These are phyloP conservation scores for Numida meleagris DNA, from an alignment of 2,113 vertebrate species.

Conservation along the genomic window DNA sequence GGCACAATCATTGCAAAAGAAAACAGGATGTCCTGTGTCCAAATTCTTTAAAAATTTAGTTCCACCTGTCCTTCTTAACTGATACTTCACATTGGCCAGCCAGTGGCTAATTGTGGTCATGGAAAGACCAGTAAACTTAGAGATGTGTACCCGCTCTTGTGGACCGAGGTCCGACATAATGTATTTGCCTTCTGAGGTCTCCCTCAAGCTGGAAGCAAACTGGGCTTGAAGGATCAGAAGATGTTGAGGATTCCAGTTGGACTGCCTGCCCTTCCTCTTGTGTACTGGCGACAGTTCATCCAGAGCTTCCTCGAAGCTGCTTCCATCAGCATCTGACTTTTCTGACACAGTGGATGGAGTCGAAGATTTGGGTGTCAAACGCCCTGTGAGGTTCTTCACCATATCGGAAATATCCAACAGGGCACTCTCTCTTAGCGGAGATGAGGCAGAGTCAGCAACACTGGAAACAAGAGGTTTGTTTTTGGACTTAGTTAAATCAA, in stretches of 20 bases:
- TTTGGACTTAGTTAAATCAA: slow-evolving; percentile 98
- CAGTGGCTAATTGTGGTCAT: slow-evolving; percentile 99
- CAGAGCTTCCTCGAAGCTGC: slow-evolving; percentile 92
- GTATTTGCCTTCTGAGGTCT: slow-evolving; percentile 94
- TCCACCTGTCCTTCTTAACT: slow-evolving; percentile 96
- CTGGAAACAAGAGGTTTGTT: slow-evolving; percentile 83
- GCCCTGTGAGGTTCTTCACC: slow-evolving; percentile 98
- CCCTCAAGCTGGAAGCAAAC: slow-evolving; percentile 93
- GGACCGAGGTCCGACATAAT: slow-evolving; percentile 95
- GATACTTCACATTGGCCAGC: slow-evolving; percentile 99
- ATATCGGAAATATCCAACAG: slow-evolving; percentile 99
- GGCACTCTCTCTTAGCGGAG: slow-evolving; percentile 93
- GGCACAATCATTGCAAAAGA: slow-evolving; percentile 99
- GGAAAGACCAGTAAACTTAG: slow-evolving; percentile 99
- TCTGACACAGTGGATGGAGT: slow-evolving; percentile 93
- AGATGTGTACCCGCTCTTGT: slow-evolving; percentile 98
- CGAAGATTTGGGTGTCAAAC: slow-evolving; percentile 95
- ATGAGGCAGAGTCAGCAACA: slow-evolving; percentile 83
- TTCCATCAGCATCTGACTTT: slow-evolving; percentile 93
- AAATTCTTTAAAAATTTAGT: slow-evolving; percentile 99
- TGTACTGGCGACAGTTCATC: slow-evolving; percentile 95
- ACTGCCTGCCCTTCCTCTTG: slow-evolving; percentile 97
- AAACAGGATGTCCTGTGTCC: slow-evolving; percentile 96
- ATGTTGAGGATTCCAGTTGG: slow-evolving; percentile 99
- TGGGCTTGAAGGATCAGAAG: slow-evolving; percentile 98